Percentiles rank a stretch among this genome's conserved stretches.
These are phyloP conservation scores for Spondyliosoma cantharus DNA, from an alignment of 2,797 vertebrate species.

Conservation along the genomic window DNA sequence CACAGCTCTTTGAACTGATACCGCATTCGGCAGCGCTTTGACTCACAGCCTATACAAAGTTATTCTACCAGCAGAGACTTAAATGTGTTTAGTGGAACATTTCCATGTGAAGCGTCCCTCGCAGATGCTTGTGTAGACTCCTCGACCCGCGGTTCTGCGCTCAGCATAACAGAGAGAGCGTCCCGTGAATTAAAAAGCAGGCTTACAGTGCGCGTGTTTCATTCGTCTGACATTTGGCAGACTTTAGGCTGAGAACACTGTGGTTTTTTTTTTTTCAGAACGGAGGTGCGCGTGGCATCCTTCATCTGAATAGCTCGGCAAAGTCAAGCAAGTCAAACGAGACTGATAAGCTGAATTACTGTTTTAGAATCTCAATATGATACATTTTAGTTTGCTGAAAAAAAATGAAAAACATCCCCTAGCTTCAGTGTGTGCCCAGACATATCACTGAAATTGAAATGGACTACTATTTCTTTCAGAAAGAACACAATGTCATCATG, in stretches of 20 bases:
- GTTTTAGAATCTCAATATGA: background rate
- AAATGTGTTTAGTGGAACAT: constrained; percentile 35
- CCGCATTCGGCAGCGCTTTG: constrained; percentile 24
- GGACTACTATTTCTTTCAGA: background rate
- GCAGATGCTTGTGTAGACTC: constrained; percentile 5
- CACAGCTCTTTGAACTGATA: constrained; percentile 33
- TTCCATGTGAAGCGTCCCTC: constrained; percentile 32
- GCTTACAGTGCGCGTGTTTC: background rate
- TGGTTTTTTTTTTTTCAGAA: background rate
- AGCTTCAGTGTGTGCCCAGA: background rate
- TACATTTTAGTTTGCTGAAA: background rate
- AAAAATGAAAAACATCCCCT: background rate
- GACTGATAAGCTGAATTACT: background rate
- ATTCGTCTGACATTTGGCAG: constrained; percentile 23
- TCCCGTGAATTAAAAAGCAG: constrained; percentile 22
- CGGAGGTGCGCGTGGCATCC: background rate
- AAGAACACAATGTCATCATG: background rate
- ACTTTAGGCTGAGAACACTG: background rate
- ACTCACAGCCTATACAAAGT: constrained; percentile 11
- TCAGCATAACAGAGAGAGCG: constrained; percentile 5
- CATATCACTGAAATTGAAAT: background rate
- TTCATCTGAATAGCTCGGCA: background rate
- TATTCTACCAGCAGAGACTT: constrained; percentile 1
- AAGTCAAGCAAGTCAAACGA: constrained; percentile 18
- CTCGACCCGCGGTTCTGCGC: constrained; percentile 1